A percentile compares a stretch with the other conserved stretches of the same genome.
Evolutionary conservation across 2,797 vertebrate genomes (phyloP).

Genomic region (Triplophysa yarkandensis): DNA sequence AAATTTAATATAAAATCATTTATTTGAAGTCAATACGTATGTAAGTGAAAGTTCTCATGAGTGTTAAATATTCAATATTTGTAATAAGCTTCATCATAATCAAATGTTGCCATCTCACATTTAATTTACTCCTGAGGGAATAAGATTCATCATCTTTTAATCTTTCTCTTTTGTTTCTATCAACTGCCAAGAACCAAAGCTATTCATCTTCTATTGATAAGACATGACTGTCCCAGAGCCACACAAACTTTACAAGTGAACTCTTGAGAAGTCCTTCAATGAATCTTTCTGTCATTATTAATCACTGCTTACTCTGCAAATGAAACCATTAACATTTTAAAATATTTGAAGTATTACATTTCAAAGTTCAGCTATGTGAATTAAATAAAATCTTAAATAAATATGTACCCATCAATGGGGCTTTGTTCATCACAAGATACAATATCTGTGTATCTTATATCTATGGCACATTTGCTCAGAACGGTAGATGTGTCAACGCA

Average conservation of each 20-base stretch:
- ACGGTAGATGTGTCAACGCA: neutral
- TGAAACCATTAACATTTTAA: neutral
- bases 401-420: no score
- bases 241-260: conserved; percentile 12
- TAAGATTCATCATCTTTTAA: conserved; percentile 37
- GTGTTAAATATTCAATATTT: conserved; percentile 67
- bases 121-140: conserved; percentile 61
- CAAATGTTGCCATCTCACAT: conserved; percentile 61
- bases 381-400: neutral
- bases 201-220: conserved; percentile 46
- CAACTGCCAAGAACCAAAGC: conserved; percentile 48
- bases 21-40: conserved; percentile 18
- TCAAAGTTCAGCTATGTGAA: no score
- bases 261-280: conserved; percentile 4
- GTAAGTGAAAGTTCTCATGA: conserved; percentile 40
- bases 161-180: conserved; percentile 17
- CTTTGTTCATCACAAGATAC: neutral
- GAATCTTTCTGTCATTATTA: neutral
- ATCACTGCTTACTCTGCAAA: neutral
- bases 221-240: conserved; percentile 26
- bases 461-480: neutral
- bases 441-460: neutral
- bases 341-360: no score
- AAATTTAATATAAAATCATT: neutral
- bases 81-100: conserved; percentile 68